A percentile compares a stretch with the other conserved stretches of the same genome.
Evolutionary conservation across 2,888 invertebrate genomes (phyloP).

Genomic region (Galerucella pusilla): DNA sequence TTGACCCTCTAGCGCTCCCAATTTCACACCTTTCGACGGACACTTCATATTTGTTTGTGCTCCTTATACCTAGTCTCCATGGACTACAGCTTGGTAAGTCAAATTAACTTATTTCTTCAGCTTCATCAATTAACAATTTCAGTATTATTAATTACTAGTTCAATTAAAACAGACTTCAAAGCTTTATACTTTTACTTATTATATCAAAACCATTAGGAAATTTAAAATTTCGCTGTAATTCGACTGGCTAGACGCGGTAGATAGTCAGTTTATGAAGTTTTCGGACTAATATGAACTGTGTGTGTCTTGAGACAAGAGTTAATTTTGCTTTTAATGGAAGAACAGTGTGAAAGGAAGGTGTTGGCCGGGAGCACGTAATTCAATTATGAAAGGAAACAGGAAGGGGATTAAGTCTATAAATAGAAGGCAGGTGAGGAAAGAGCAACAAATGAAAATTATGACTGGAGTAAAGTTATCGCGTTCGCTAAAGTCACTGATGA

Average conservation of each 20-base stretch:
- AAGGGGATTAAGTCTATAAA: slow-evolving; percentile 13
- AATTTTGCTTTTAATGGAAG: slow-evolving; percentile 26
- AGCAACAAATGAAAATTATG: neutral
- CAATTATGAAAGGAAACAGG: slow-evolving; percentile 19
- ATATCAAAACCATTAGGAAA: too few species aligned
- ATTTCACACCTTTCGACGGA: too few species aligned
- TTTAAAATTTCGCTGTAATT: too few species aligned
- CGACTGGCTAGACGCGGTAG: neutral
- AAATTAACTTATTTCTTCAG: too few species aligned
- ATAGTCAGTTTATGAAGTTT: slow-evolving; percentile 15
- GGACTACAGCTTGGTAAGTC: too few species aligned
- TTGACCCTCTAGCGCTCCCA: too few species aligned
- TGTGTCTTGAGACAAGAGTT: slow-evolving; percentile 19
- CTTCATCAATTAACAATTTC: too few species aligned
- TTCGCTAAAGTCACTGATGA: neutral
- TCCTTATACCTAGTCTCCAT: too few species aligned
- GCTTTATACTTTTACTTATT: too few species aligned
- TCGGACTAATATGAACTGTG: neutral
- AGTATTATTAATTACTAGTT: too few species aligned
- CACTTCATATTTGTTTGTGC: too few species aligned
- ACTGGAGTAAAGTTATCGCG: neutral
- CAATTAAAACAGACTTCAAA: too few species aligned
- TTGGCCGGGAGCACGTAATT: slow-evolving; percentile 18
- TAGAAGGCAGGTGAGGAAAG: slow-evolving; percentile 10
- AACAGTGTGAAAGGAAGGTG: slow-evolving; percentile 28